Evolutionary conservation across 2,797 vertebrate species (phyloP).

Genomic region (Bucorvus abyssinicus): DNA sequence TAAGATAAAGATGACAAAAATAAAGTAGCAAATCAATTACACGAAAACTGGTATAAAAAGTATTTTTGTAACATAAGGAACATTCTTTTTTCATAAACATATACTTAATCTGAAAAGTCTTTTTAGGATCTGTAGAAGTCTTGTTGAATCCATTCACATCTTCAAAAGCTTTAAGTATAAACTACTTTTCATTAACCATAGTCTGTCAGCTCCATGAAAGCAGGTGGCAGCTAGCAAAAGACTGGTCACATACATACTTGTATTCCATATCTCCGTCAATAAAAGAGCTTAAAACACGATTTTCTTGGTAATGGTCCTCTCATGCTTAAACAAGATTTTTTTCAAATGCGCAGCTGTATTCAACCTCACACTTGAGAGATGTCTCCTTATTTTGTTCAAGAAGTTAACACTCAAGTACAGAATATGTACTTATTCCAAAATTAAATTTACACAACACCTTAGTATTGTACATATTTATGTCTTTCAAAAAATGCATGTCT

Average conservation of each 20-base stretch:
- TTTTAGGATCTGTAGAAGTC: background rate
- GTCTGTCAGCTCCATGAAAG: background rate
- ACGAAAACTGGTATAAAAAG: background rate
- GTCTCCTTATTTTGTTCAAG: background rate
- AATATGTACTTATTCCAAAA: background rate
- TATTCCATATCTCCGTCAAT: background rate
- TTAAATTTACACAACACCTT: background rate
- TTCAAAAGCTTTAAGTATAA: background rate
- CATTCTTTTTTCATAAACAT: background rate
- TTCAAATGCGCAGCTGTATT: background rate
- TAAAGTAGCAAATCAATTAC: background rate
- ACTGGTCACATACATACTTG: background rate
- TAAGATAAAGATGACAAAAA: constrained; percentile 10
- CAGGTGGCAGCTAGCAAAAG: background rate
- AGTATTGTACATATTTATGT: background rate
- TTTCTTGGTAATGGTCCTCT: background rate
- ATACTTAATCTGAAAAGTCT: background rate
- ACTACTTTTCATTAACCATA: background rate
- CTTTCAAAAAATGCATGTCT: background rate
- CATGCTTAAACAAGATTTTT: background rate
- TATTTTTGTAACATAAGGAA: background rate
- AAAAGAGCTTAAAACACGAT: background rate
- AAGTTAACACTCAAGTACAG: background rate
- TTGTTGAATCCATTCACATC: background rate
- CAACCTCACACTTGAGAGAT: background rate